phyloP scores from a whole-genome alignment of 2,113 vertebrate genomes.

The Mus pahari region DNA sequence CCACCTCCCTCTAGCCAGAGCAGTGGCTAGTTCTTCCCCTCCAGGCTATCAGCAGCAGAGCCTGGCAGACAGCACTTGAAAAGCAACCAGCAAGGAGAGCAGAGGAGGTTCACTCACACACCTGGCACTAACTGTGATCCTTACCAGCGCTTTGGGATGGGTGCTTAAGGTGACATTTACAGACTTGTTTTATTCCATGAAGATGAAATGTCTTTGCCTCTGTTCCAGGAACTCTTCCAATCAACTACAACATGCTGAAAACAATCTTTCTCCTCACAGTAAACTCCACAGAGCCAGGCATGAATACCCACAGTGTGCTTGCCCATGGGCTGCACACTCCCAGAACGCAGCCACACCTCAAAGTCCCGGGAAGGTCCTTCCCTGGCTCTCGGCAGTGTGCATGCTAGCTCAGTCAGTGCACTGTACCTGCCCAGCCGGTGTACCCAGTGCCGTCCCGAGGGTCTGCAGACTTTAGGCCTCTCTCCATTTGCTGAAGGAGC shows the following conservation, averaged over 20 bases:
- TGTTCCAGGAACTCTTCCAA: background rate
- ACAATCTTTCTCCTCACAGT: background rate
- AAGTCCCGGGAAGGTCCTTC: background rate
- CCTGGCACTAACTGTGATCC: background rate
- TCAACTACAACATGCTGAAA: slow-evolving; percentile 16
- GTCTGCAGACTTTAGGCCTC: slow-evolving; percentile 93
- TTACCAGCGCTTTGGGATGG: background rate
- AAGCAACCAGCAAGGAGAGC: background rate
- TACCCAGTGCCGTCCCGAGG: slow-evolving; percentile 92
- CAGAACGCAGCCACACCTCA: background rate
- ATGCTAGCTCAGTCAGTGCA: background rate
- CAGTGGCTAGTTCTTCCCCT: background rate
- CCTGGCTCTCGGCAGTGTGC: background rate
- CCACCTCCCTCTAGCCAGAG: background rate
- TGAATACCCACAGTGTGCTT: background rate
- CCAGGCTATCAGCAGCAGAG: background rate
- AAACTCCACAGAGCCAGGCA: background rate
- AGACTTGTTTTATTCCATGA: background rate
- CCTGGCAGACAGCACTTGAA: background rate
- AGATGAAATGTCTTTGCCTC: background rate
- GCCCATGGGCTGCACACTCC: too few relatives aligned
- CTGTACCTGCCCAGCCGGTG: slow-evolving; percentile 96
- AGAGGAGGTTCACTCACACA: background rate
- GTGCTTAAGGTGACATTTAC: background rate
- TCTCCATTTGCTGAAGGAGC: slow-evolving; percentile 94